Percentiles rank a stretch among this genome's conserved stretches.
phyloP scores from a whole-genome alignment of 2,113 vertebrate genomes.

The Eretmochelys imbricata region DNA sequence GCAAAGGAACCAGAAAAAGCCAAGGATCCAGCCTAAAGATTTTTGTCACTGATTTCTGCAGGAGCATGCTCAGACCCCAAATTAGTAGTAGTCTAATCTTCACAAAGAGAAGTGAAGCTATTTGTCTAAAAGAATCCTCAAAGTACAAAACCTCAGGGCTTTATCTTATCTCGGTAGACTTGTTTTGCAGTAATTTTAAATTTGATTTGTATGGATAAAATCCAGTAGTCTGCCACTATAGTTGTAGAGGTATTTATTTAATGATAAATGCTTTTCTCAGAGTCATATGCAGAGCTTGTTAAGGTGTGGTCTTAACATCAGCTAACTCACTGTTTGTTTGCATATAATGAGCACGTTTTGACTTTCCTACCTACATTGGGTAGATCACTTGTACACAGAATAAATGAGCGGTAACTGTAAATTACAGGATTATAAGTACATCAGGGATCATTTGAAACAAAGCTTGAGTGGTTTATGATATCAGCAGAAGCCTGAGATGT shows the following conservation, averaged over 20 bases:
- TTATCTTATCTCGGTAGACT: not conserved
- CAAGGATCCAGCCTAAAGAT: not conserved
- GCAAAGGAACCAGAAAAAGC: not conserved
- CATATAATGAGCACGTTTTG: not conserved
- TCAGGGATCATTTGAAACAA: slow-evolving; percentile 16
- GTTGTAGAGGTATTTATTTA: not conserved
- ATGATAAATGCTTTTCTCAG: not conserved
- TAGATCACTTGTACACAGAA: not conserved
- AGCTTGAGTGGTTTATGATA: slow-evolving; percentile 36
- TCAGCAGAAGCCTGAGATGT: slow-evolving; percentile 15
- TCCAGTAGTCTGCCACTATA: not conserved
- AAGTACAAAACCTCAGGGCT: not conserved
- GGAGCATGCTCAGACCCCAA: not conserved
- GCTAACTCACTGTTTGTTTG: not conserved
- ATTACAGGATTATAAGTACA: slow-evolving; percentile 42
- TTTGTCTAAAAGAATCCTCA: not conserved
- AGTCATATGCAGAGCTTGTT: not conserved
- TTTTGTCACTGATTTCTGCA: not conserved
- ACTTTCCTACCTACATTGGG: not conserved
- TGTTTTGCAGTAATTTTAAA: not conserved
- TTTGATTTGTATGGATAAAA: not conserved
- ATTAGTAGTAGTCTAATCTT: not conserved
- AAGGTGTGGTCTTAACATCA: not conserved
- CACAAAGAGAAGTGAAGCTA: not conserved
- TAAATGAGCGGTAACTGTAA: slow-evolving; percentile 7